Conservation (phyloP, 2,797 vertebrate genomes). For the Enteromius fasciolatus region DNA sequence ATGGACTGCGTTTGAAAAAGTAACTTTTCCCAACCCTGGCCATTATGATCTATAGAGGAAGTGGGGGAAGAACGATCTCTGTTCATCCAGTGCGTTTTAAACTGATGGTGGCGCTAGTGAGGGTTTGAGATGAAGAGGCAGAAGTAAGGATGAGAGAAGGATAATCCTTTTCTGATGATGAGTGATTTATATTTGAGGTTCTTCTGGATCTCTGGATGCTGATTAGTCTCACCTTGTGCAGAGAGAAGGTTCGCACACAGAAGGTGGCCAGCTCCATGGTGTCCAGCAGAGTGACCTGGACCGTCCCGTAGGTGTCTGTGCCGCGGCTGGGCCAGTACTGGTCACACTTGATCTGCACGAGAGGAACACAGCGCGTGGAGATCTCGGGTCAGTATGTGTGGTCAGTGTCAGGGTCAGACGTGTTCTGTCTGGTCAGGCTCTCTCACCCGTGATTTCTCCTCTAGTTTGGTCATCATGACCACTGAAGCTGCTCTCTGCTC, state of each 20-base stretch:
- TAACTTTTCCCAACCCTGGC: too few relatives aligned
- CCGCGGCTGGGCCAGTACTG: constrained; percentile 97
- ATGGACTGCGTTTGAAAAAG: neutral
- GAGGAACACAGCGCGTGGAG: neutral
- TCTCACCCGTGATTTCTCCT: constrained; percentile 94
- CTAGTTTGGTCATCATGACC: constrained; percentile 98
- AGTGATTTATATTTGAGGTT: too few relatives aligned
- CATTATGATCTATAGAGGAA: neutral
- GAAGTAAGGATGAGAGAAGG: too few relatives aligned
- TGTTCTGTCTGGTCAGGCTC: neutral
- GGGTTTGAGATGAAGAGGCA: too few relatives aligned
- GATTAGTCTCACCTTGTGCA: constrained; percentile 88
- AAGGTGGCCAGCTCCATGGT: constrained; percentile 96
- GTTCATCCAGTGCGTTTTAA: neutral
- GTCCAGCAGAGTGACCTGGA: constrained; percentile 91
- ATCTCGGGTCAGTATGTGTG: neutral
- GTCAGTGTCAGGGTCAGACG: neutral
- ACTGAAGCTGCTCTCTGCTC: constrained; percentile 94
- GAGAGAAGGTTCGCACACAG: constrained; percentile 91
- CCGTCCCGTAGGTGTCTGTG: constrained; percentile 91
- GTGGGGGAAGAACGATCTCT: too few relatives aligned
- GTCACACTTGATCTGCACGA: constrained; percentile 91
- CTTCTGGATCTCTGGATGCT: too few relatives aligned
- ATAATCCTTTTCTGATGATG: too few relatives aligned
- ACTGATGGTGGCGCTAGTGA: too few relatives aligned